These are phyloP conservation scores for Apoda limacodes DNA, from an alignment of 2,888 invertebrate species.

Conservation along the genomic window DNA sequence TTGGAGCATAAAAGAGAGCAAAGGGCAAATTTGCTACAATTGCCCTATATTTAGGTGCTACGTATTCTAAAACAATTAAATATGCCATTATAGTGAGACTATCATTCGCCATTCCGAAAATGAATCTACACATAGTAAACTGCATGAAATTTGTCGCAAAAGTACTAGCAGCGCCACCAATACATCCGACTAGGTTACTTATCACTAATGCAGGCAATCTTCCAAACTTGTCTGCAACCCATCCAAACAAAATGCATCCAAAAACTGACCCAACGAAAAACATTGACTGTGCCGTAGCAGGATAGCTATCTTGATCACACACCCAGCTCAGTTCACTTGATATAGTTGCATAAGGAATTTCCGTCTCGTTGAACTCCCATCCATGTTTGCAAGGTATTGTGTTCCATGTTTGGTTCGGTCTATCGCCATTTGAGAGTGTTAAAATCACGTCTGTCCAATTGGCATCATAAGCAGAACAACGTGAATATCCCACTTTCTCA, in stretches of 20 bases:
- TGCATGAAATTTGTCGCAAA: constrained; percentile 30
- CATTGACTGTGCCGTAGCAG: no score
- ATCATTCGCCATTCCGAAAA: constrained; percentile 48
- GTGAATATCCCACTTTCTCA: constrained; percentile 36
- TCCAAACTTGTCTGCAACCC: constrained; percentile 43
- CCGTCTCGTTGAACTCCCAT: constrained; percentile 47
- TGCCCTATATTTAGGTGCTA: constrained; percentile 46
- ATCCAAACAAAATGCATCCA: constrained; percentile 42
- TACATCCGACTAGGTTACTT: constrained; percentile 35
- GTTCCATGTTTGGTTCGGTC: constrained; percentile 29
- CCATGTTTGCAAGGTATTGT: constrained; percentile 34
- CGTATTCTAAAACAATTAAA: no score
- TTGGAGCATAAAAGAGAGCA: no score
- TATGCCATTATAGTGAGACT: constrained; percentile 51
- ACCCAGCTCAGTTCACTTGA: constrained; percentile 47
- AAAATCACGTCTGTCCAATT: constrained; percentile 39
- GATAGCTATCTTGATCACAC: constrained; percentile 40
- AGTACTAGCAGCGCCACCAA: constrained; percentile 34
- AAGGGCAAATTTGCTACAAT: constrained; percentile 35
- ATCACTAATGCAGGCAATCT: constrained; percentile 37
- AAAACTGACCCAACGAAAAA: constrained; percentile 41
- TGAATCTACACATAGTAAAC: constrained; percentile 38
- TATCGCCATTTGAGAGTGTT: constrained; percentile 22
- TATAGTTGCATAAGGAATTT: constrained; percentile 47
- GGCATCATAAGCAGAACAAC: constrained; percentile 33